Percentiles rank a stretch among this genome's conserved stretches.
Evolutionary conservation across 2,113 vertebrate species (phyloP).

Genomic region (Xenopus borealis): DNA sequence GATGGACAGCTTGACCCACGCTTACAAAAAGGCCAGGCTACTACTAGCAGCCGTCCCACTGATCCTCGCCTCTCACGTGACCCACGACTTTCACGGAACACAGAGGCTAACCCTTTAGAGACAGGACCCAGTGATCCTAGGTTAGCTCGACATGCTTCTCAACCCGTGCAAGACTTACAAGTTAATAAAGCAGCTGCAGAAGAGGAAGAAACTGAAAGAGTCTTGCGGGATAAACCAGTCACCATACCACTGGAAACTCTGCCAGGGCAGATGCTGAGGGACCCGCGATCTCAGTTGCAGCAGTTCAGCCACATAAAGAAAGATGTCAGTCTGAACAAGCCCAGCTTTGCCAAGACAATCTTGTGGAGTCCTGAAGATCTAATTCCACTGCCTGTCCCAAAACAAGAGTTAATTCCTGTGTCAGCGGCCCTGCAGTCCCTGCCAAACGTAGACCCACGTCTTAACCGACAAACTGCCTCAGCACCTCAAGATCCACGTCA

Average conservation of each 20-base stretch:
- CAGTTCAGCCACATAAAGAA: slow-evolving; percentile 96
- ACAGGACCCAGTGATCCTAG: slow-evolving; percentile 68
- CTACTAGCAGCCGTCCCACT: slow-evolving; percentile 54
- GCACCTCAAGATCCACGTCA: slow-evolving; percentile 55
- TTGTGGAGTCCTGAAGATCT: slow-evolving; percentile 91
- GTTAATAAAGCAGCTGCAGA: slow-evolving; percentile 54
- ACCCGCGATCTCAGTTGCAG: slow-evolving; percentile 82
- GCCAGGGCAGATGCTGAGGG: slow-evolving; percentile 74
- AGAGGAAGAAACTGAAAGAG: slow-evolving; percentile 84
- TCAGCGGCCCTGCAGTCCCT: slow-evolving; percentile 77
- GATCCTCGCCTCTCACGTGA: slow-evolving; percentile 80
- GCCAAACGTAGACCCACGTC: slow-evolving; percentile 68
- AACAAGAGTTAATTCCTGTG: slow-evolving; percentile 78
- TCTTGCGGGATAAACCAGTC: slow-evolving; percentile 79
- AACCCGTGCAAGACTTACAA: slow-evolving; percentile 47
- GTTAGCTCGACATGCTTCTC: slow-evolving; percentile 66
- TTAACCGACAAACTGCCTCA: slow-evolving; percentile 61
- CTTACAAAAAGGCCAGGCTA: slow-evolving; percentile 67
- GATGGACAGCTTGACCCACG: slow-evolving; percentile 69
- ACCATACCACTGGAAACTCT: slow-evolving; percentile 81
- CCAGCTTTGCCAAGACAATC: slow-evolving; percentile 75
- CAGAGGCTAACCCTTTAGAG: slow-evolving; percentile 56
- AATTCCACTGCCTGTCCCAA: slow-evolving; percentile 82
- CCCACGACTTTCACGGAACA: slow-evolving; percentile 71
- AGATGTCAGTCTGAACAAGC: slow-evolving; percentile 76